phyloP scores from a whole-genome alignment of 2,113 vertebrate species.

The Hepsetus odoe region DNA sequence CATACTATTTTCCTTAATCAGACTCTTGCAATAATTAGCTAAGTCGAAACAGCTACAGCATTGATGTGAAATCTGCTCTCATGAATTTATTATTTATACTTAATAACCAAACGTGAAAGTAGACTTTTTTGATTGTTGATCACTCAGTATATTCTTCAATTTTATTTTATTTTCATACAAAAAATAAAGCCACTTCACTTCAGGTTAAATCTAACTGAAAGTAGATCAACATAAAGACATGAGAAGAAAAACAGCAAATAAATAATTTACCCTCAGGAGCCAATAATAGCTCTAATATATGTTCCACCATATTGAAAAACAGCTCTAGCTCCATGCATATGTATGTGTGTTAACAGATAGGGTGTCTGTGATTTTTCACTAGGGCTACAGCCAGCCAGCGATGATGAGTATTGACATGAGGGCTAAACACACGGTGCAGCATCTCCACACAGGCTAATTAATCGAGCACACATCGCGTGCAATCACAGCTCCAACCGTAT shows the following conservation, averaged over 20 bases:
- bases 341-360: slow-evolving; percentile 41
- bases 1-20: too few species aligned
- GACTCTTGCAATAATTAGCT: too few species aligned
- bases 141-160: too few species aligned
- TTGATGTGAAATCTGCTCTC: too few species aligned
- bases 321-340: slow-evolving; percentile 42
- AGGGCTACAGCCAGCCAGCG: slow-evolving; percentile 50
- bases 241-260: background rate
- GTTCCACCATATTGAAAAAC: slow-evolving; percentile 25
- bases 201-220: too few species aligned
- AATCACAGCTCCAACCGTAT: slow-evolving; percentile 66
- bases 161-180: too few species aligned
- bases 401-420: slow-evolving; percentile 66
- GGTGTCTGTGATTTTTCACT: slow-evolving; percentile 53
- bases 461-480: slow-evolving; percentile 68
- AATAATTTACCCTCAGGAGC: background rate
- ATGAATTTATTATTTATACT: too few species aligned
- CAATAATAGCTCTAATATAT: background rate
- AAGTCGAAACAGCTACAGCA: too few species aligned
- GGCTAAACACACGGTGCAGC: slow-evolving; percentile 60
- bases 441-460: slow-evolving; percentile 71
- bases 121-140: too few species aligned
- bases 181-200: too few species aligned
- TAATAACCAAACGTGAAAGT: too few species aligned
- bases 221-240: slow-evolving; percentile 65